Base-by-base conservation (phyloP, 2,797 vertebrate species). In the Hippoglossus hippoglossus region DNA sequence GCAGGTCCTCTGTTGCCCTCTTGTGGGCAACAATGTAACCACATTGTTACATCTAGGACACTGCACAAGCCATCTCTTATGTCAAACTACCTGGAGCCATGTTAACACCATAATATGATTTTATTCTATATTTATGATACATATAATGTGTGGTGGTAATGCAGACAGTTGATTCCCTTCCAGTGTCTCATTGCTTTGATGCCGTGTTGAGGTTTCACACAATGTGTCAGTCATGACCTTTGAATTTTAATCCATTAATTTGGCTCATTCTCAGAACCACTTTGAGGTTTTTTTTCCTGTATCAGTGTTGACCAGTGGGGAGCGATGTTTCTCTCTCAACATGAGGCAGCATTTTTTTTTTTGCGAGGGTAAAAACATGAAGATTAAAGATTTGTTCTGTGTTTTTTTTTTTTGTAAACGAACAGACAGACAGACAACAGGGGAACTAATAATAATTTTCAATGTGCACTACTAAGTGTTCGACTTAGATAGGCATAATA, bases 1-100 rank as follows among this genome's bases (percentile, higher is more conserved):
- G 34, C 56, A 71, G 69, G 68, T 84, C 79, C 71, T 90, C 71
- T 86, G 73, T 36, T 36, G 84, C 85, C 87, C 86, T 86, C 89
- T 87, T 25, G 84, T 87, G 91, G 89, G 66, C 5, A 77, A 13
- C 3, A 39, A 39, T 41, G 0, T 31, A 18, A 51, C 4, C 18
- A 73, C 28, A 56, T 1, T 56, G 52, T 26, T 16, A 46, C 18
- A 2, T 19, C 5, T 49, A 6, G 3, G 25, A 50, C 4, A 13
- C 24, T 3, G 39, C n/a, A 71, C 34, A 57, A 19, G 1, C 4
- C 2, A 6, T 0, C 10, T 66, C 6, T 46, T 2, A 11, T 3
- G 21, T 46, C 44, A 7, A 19, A 46, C 18, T 19, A 46, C 15
- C 44, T 46, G 44, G 15, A 7, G 4, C 44, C n/a, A 11, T 19